These are phyloP conservation scores for Urocitellus parryii DNA, from an alignment of 2,113 vertebrate species.

Conservation along the genomic window DNA sequence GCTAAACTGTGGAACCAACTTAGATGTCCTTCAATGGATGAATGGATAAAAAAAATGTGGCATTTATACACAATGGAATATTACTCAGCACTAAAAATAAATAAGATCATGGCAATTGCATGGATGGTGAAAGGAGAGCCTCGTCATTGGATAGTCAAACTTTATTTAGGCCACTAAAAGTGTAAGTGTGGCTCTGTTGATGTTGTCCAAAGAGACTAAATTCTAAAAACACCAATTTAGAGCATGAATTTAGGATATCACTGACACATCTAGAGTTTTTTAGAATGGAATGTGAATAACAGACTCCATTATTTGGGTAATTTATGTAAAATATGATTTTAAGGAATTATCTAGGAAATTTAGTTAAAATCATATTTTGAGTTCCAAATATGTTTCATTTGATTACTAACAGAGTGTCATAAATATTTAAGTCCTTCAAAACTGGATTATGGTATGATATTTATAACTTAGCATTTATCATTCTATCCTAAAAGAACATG, in stretches of 20 bases:
- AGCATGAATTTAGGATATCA: not conserved
- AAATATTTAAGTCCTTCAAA: conserved; percentile 37
- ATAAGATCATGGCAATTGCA: too few species aligned
- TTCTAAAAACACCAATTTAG: conserved; percentile 1
- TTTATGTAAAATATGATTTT: conserved; percentile 59
- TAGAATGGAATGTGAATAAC: not conserved
- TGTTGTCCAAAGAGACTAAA: not conserved
- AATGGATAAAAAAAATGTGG: too few species aligned
- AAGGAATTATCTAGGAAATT: not conserved
- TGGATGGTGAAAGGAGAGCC: too few species aligned
- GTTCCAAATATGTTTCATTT: conserved; percentile 22
- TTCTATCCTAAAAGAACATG: not conserved
- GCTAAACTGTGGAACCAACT: too few species aligned
- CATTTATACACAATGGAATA: too few species aligned
- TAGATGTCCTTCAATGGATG: too few species aligned
- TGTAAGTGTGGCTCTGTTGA: not conserved
- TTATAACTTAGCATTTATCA: conserved; percentile 1
- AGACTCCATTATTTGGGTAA: conserved; percentile 11
- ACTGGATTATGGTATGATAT: not conserved
- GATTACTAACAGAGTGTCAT: not conserved
- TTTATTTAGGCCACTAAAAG: not conserved
- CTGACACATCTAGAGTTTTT: not conserved
- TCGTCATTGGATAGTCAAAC: not conserved
- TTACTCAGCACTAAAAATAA: too few species aligned
- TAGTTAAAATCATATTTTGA: conserved; percentile 32